Evolutionary conservation across 2,113 vertebrate genomes (phyloP), one percentile per base, ranked within the genome.

Genomic region (Gymnogyps californianus): DNA sequence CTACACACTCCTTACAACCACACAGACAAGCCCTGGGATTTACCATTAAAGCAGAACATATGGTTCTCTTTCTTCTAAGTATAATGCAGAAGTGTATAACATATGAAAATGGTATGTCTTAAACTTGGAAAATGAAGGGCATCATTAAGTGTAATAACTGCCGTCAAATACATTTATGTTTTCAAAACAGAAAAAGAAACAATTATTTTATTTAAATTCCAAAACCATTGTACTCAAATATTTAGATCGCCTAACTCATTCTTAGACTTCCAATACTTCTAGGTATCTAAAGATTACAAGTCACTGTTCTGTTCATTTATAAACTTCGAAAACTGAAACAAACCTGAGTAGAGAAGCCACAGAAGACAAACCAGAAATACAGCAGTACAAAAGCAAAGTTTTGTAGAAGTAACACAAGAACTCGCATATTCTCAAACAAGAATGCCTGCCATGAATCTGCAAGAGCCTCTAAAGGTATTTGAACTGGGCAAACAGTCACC

Each of bases 341-440:
- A 93, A 99, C 98, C 98, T 98, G 98, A 83, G 98, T 97, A 62
- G 98, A 99, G 94, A 99, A 99, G 76, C 98, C 98, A 97, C 98
- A 99, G 97, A 99, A 98, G 36, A 98, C 98, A 42, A 98, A 99
- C 98, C 98, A 99, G 97, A 99, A 99, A 96, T 98, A 98, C 16
- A 99, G 98, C 44, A 99, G 93, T 7, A 98, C 98, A 92, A 99
- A 99, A 42, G 98, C 98, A 95, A 99, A 98, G 90, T 98, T 99
- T 98, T 98, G 93, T 99, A 98, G 96, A 99, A 99, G 95, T 99
- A 99, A 85, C 96, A 94, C 59, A 99, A 97, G 97, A 99, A 99
- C 58, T 98, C 98, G 95, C 98, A 99, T 98, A 98, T 99, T 87
- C 98, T 98, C 85, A 98, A 98, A 95, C 98, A 99, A 82, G 98